phyloP scores from a whole-genome alignment of 2,888 invertebrate genomes.

The Cephus rjabovi region DNA sequence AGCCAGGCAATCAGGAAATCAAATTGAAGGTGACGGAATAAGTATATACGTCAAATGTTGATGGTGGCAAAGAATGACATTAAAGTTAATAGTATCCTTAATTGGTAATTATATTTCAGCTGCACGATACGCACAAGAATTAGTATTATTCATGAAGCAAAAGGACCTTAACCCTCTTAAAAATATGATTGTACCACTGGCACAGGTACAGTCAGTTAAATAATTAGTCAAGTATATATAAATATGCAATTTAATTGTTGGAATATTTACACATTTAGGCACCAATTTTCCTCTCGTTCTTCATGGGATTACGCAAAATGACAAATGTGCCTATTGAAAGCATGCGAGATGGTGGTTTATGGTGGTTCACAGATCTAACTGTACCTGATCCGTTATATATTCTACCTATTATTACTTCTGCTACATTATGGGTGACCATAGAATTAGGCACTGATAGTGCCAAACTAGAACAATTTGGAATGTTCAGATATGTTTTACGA shows the following conservation, averaged over 20 bases:
- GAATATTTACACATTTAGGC: slow-evolving; percentile 65
- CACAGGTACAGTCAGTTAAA: slow-evolving; percentile 72
- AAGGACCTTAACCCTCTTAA: slow-evolving; percentile 85
- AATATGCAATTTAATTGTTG: not conserved
- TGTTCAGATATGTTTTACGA: slow-evolving; percentile 81
- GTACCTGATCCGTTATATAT: slow-evolving; percentile 89
- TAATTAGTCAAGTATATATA: slow-evolving; percentile 1
- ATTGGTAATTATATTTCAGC: slow-evolving; percentile 63
- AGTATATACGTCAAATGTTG: not conserved
- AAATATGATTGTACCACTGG: slow-evolving; percentile 80
- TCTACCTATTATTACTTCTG: slow-evolving; percentile 86
- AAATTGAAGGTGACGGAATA: slow-evolving; percentile 72
- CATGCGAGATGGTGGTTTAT: slow-evolving; percentile 86
- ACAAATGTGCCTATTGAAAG: slow-evolving; percentile 91
- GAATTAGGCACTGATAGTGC: slow-evolving; percentile 86
- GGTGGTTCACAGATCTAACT: slow-evolving; percentile 95
- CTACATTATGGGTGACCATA: slow-evolving; percentile 84
- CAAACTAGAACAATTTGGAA: slow-evolving; percentile 73
- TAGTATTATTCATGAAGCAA: slow-evolving; percentile 85
- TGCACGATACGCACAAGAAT: slow-evolving; percentile 80
- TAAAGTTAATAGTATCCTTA: slow-evolving; percentile 10
- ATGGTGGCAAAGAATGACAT: slow-evolving; percentile 2
- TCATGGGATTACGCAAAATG: slow-evolving; percentile 89
- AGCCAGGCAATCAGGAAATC: slow-evolving; percentile 86
- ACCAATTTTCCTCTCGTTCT: slow-evolving; percentile 93